These are phyloP conservation scores for Diphyllodes magnificus DNA, from an alignment of 2,113 vertebrate species.

Conservation along the genomic window DNA sequence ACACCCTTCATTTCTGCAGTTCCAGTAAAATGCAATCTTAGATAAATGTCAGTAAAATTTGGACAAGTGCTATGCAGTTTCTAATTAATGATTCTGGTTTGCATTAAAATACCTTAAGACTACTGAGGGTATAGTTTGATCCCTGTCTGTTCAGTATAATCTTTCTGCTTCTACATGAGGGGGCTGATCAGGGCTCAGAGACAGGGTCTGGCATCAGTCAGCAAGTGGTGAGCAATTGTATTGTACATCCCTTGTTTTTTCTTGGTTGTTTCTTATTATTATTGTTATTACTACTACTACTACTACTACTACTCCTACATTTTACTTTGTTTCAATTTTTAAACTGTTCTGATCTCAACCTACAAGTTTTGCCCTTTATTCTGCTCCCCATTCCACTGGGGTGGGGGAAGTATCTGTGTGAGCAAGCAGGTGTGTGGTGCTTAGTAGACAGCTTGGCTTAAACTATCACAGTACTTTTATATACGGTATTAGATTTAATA, in stretches of 20 bases:
- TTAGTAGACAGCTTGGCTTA: neutral
- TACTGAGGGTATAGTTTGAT: neutral
- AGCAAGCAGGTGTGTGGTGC: fast-evolving
- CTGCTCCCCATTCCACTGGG: neutral
- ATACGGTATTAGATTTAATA: neutral
- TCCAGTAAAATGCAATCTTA: neutral
- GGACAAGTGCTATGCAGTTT: neutral
- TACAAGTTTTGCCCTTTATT: neutral
- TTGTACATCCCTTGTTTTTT: neutral
- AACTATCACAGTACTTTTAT: neutral
- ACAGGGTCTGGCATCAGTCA: neutral
- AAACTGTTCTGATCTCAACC: neutral
- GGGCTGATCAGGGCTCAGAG: neutral
- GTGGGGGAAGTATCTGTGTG: neutral
- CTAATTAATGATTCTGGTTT: neutral
- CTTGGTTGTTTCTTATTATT: neutral
- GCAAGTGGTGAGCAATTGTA: neutral
- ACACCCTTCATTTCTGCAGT: neutral
- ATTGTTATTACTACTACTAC: neutral
- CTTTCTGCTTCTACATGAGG: neutral
- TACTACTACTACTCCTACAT: neutral
- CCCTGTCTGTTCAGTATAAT: neutral
- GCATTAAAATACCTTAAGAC: neutral
- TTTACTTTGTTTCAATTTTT: neutral
- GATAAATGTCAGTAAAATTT: neutral